Base-by-base conservation (phyloP, 2,888 invertebrate genomes). In the Pseudococcus jackbeardsleyi region DNA sequence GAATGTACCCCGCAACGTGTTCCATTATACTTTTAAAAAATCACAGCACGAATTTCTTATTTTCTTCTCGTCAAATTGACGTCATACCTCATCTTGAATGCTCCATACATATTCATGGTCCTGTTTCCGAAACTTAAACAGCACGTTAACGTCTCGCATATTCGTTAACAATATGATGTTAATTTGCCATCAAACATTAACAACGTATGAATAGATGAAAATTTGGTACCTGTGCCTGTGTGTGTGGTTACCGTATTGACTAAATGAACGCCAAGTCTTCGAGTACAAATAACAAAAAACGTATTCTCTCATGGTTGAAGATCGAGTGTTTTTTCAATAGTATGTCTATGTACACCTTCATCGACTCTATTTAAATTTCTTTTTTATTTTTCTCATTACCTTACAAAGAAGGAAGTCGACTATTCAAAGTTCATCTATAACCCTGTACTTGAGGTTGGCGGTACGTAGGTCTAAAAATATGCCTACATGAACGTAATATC, bases 351-450 rank as follows among this genome's bases (percentile, higher is more conserved):
- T 33, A 33, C 26, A 9, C 64, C 64, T 77, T 77, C 77, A 77
- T 39, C n/a, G 39, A 77, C 77, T 7, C 19, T 39, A n/a, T 77
- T 77, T 77, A 17, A 77, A 77, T 77, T 77, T 77, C 39, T 15
- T 77, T 39, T 3, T 77, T n/a, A 9, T 77, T 15, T 77, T 77
- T 77, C 77, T n/a, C 77, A 77, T 77, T 39, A 77, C 77, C 77
- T 77, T 77, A 33, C n/a, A 6, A 39, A 77, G 77, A 77, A 77
- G 77, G 77, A 77, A 77, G 77, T 39, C 77, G 77, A 77, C 77
- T 17, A 39, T 77, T 77, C 17, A 39, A 77, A 77, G 39, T 77
- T 77, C 39, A 77, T 77, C 39, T 33, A 15, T 77, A 19, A 77
- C 77, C 39, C 64, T 79, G 79, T 79, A 79, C 39, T 46, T 79